Evolutionary conservation across 2,797 vertebrate genomes (phyloP), one percentile per base, ranked within the genome.

Genomic region (Carduelis carduelis): DNA sequence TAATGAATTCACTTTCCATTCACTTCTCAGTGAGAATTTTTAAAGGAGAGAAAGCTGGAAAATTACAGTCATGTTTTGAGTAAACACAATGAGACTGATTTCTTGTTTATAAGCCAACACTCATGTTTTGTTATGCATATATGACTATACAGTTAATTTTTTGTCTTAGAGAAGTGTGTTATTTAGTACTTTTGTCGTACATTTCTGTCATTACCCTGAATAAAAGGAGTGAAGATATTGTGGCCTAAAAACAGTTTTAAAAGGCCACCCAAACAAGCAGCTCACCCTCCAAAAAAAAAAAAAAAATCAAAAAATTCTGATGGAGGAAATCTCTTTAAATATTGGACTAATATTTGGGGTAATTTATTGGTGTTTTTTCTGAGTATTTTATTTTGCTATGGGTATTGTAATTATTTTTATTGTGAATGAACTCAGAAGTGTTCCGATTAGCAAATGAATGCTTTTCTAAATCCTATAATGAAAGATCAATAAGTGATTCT

Each of bases 401-500:
- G 8, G 23, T 77, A 34, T 39, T 9, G 30, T 22, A 71, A 61
- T 49, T 20, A 47, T 76, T 78, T 78, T 89, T 59, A 37, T n/a
- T 76, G 41, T 46, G 35, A 87, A 93, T 64, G 5, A 91, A 83
- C 12, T 77, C 37, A 77, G 43, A 81, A 85, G 12, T 46, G 23
- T 37, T 41, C 57, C 65, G 15, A 89, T 65, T 74, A 89, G 23
- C 39, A 89, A 77, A 87, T 69, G 46, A 80, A 13, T 85, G 35
- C 17, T 89, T 93, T 93, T 85, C 71, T 83, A 89, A 74, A 76
- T 94, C 75, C 80, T 78, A 80, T 79, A 83, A 86, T 78, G 46
- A 75, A 70, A 89, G 47, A 80, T 89, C 87, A 89, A 72, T 91
- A 80, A 55, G 9, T 5, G 13, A 55, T 94, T 94, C 61, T 78